These are phyloP conservation scores for Gallinago solitaria DNA, from an alignment of 2,797 vertebrate genomes.

Conservation along the genomic window DNA sequence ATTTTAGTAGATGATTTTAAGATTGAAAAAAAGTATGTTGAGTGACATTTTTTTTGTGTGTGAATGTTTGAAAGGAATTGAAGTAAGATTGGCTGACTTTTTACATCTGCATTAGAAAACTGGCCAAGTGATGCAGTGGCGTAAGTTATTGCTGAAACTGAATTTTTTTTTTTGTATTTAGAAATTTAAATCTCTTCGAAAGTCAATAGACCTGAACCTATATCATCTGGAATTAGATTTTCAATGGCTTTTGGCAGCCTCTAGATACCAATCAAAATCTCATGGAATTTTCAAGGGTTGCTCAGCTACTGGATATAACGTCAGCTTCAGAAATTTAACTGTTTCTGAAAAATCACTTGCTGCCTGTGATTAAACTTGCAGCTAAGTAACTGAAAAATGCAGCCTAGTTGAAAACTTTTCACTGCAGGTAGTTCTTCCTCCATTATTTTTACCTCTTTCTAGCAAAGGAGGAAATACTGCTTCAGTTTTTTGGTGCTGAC, in stretches of 20 bases:
- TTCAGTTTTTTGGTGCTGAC: neutral
- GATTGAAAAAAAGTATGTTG: neutral
- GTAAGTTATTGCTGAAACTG: neutral
- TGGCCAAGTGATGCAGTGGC: neutral
- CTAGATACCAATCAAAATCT: neutral
- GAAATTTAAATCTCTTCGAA: conserved; percentile 19
- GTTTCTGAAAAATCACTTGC: neutral
- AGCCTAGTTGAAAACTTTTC: neutral
- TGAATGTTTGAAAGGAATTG: neutral
- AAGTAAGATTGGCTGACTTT: neutral
- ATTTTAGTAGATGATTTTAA: neutral
- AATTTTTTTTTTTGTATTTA: conserved; percentile 6
- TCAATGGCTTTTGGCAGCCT: conserved; percentile 16
- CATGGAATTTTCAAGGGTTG: neutral
- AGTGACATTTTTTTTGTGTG: neutral
- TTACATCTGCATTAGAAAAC: neutral
- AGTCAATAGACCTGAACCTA: neutral
- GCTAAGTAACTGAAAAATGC: neutral
- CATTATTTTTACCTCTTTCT: neutral
- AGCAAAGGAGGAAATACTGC: neutral
- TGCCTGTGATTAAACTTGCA: neutral
- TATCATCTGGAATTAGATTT: conserved; percentile 13
- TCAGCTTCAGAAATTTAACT: neutral
- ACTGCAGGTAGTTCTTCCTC: neutral
- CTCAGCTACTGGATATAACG: neutral